Evolutionary conservation across 1,140 invertebrate genomes (phyloP).

Genomic region (Atta colombica): DNA sequence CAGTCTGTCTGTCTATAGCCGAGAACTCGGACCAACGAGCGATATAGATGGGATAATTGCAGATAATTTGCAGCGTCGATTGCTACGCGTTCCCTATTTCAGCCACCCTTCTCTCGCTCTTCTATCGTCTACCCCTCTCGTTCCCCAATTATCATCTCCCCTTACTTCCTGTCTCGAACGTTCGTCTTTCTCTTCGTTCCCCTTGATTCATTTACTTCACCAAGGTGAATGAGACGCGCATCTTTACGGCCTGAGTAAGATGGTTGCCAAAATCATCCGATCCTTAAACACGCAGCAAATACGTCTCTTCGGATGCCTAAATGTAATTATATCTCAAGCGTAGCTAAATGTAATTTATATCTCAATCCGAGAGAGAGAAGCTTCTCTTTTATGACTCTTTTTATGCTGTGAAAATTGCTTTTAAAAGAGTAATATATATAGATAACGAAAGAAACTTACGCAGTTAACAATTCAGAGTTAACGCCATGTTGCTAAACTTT

Average conservation of each 20-base stretch:
- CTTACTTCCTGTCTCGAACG: conserved; percentile 63
- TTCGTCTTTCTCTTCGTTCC: conserved; percentile 51
- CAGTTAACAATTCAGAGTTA: conserved; percentile 46
- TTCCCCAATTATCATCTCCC: conserved; percentile 75
- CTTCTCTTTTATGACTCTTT: conserved; percentile 10
- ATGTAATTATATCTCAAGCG: conserved; percentile 6
- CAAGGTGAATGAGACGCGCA: conserved; percentile 63
- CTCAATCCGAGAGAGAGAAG: not conserved
- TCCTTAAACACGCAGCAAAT: conserved; percentile 29
- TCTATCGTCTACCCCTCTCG: conserved; percentile 65
- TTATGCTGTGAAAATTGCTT: conserved; percentile 19
- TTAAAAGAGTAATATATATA: conserved; percentile 26
- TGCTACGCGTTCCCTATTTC: conserved; percentile 75
- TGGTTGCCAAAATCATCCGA: conserved; percentile 22
- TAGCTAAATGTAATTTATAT: conserved; percentile 36
- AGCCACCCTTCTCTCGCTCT: conserved; percentile 71
- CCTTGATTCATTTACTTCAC: conserved; percentile 69
- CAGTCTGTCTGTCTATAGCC: conserved; percentile 61
- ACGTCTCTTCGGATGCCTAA: not conserved
- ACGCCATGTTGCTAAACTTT: conserved; percentile 9
- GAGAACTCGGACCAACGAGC: conserved; percentile 69
- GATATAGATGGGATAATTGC: conserved; percentile 78
- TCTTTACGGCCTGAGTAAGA: conserved; percentile 18
- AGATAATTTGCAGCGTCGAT: conserved; percentile 79
- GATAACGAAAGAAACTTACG: conserved; percentile 27